Percentiles rank a stretch among this genome's conserved stretches.
Conservation (phyloP, 2,113 vertebrate genomes). For the Oreochromis niloticus region DNA sequence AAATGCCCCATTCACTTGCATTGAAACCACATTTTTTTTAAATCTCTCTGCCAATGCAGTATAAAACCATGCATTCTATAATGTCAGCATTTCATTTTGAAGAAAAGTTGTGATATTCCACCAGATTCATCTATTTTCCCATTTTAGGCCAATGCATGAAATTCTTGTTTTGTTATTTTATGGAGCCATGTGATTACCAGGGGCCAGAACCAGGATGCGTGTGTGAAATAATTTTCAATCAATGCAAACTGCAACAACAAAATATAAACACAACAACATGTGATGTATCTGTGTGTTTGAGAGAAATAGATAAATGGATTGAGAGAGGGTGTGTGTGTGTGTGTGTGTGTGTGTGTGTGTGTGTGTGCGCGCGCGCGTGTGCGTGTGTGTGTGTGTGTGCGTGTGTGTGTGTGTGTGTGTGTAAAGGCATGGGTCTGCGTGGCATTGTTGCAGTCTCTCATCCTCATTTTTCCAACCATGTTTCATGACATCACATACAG, state of each 20-base stretch:
- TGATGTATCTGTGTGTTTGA: background rate
- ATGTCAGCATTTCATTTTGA: background rate
- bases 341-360: too few relatives aligned
- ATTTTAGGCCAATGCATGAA: background rate
- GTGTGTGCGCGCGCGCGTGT: too few relatives aligned
- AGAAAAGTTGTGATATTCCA: background rate
- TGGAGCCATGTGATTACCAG: background rate
- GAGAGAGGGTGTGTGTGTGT: background rate
- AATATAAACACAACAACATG: background rate
- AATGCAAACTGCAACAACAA: background rate
- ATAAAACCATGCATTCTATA: background rate
- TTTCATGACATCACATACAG: background rate
- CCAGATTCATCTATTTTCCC: background rate
- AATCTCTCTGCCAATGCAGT: background rate
- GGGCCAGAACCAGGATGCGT: background rate
- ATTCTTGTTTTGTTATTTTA: background rate
- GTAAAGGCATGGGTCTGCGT: background rate
- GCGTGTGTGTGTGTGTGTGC: too few relatives aligned
- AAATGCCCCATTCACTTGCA: background rate
- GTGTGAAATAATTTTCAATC: background rate
- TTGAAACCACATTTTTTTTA: background rate
- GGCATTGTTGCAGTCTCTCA: background rate
- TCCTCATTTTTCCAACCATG: background rate
- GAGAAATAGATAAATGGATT: background rate
- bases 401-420: background rate